These are phyloP conservation scores for Rhadina sibilatrix DNA, from an alignment of 2,113 vertebrate genomes.

Conservation along the genomic window DNA sequence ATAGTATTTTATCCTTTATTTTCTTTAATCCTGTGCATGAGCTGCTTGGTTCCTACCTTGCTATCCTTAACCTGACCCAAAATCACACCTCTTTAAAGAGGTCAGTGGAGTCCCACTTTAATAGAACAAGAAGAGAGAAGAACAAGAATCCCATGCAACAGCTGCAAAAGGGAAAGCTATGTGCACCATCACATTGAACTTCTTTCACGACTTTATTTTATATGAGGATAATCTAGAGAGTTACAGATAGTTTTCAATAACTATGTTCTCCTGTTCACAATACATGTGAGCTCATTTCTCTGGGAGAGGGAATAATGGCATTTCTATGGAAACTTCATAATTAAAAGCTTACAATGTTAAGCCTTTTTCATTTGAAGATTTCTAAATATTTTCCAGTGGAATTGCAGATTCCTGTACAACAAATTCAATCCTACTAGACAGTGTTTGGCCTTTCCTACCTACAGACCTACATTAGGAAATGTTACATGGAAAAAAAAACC, in stretches of 20 bases:
- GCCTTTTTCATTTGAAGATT: not conserved
- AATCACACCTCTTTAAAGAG: not conserved
- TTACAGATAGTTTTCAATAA: not conserved
- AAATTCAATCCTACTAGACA: not conserved
- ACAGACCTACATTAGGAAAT: not conserved
- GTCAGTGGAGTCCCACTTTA: not conserved
- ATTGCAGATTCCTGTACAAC: not conserved
- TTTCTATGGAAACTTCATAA: constrained; percentile 32
- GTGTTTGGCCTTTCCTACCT: not conserved
- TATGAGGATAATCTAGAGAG: not conserved
- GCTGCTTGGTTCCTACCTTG: not conserved
- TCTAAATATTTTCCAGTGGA: not conserved
- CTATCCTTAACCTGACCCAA: not conserved
- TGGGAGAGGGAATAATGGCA: not conserved
- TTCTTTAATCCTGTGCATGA: not conserved
- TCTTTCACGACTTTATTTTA: not conserved
- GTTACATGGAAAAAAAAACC: not conserved
- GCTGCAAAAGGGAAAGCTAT: not conserved
- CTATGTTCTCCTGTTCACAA: not conserved
- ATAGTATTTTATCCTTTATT: not conserved
- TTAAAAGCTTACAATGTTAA: not conserved
- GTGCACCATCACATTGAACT: not conserved
- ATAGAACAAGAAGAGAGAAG: not conserved
- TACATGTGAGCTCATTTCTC: not conserved
- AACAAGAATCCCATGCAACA: not conserved